Evolutionary conservation across 2,797 vertebrate species (phyloP).

Genomic region (Cuculus canorus): DNA sequence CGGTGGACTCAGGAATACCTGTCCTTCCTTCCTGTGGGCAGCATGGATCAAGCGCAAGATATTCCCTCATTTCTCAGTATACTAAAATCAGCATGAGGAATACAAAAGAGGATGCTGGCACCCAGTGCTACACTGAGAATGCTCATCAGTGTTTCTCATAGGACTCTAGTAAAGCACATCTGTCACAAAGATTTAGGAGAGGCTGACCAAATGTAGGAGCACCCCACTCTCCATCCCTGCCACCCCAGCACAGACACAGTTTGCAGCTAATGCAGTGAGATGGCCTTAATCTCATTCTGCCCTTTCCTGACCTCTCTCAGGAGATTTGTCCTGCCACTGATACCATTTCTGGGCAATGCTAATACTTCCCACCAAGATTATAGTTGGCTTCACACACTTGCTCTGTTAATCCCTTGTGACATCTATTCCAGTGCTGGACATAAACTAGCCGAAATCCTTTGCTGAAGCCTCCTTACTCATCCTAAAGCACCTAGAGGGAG

Average conservation of each 20-base stretch:
- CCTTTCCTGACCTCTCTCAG: background rate
- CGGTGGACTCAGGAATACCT: background rate
- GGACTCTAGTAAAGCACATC: background rate
- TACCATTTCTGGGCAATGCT: background rate
- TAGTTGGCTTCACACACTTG: background rate
- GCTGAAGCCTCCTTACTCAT: constrained; percentile 17
- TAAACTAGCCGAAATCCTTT: background rate
- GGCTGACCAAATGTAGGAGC: background rate
- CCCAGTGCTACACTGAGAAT: background rate
- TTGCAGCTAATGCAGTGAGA: background rate
- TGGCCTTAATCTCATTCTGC: background rate
- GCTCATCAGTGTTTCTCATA: background rate
- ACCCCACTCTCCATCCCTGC: background rate
- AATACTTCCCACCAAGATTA: background rate
- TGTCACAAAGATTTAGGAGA: constrained; percentile 11
- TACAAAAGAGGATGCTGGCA: constrained; percentile 1
- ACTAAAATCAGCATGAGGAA: background rate
- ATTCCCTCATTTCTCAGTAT: background rate
- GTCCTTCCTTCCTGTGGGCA: background rate
- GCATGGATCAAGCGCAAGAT: background rate
- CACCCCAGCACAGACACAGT: background rate
- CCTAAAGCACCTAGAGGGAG: background rate
- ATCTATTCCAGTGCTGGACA: background rate
- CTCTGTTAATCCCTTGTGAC: background rate
- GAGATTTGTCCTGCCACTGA: background rate